These are phyloP conservation scores for Listronotus oregonensis DNA, from an alignment of 1,140 invertebrate genomes.

Conservation along the genomic window DNA sequence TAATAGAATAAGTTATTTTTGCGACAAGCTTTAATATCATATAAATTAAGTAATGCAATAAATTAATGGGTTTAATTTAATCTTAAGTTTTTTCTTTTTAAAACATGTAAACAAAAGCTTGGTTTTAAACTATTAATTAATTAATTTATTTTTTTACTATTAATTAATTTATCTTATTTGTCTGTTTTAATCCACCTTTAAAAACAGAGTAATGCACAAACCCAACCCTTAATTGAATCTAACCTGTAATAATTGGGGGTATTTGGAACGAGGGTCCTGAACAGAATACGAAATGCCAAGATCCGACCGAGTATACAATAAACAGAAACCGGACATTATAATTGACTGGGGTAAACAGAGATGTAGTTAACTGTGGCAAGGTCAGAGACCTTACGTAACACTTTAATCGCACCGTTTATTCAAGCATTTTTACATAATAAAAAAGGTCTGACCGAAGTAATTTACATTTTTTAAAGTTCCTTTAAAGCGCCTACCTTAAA, in stretches of 20 bases:
- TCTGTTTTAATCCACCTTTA: too few species aligned
- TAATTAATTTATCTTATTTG: too few species aligned
- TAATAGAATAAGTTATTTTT: too few species aligned
- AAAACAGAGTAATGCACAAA: neutral
- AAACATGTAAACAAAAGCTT: too few species aligned
- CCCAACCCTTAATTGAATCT: slow-evolving; percentile 3
- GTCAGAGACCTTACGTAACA: slow-evolving; percentile 35
- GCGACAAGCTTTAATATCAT: too few species aligned
- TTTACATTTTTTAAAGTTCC: slow-evolving; percentile 22
- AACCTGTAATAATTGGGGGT: slow-evolving; percentile 11
- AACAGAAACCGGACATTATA: slow-evolving; percentile 32
- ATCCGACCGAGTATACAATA: slow-evolving; percentile 27
- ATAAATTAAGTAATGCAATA: too few species aligned
- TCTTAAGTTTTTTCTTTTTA: too few species aligned
- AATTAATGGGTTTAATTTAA: too few species aligned
- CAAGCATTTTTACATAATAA: slow-evolving; percentile 28
- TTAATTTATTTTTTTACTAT: too few species aligned
- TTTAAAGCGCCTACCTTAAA: neutral
- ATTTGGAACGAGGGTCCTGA: slow-evolving; percentile 7
- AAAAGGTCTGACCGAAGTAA: slow-evolving; percentile 9
- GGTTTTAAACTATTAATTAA: too few species aligned
- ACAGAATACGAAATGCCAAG: slow-evolving; percentile 29
- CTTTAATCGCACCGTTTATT: slow-evolving; percentile 27
- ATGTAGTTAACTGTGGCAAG: slow-evolving; percentile 32
- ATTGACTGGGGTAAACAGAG: slow-evolving; percentile 25